phyloP scores from a whole-genome alignment of 2,797 vertebrate genomes.

The Pteronotus mesoamericanus region DNA sequence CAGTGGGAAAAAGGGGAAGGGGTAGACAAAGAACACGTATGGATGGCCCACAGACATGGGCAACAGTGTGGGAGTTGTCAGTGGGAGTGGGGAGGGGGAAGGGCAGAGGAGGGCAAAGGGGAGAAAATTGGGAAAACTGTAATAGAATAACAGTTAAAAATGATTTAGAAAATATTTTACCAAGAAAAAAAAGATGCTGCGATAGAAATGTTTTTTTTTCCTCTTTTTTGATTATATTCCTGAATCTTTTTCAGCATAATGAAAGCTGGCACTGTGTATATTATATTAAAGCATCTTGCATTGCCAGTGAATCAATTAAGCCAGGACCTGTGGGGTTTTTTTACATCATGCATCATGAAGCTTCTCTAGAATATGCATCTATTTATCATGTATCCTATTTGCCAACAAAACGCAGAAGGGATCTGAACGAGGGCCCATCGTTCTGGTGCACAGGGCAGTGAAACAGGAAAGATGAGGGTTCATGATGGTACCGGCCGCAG shows the following conservation, averaged over 20 bases:
- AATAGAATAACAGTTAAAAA: too few relatives aligned
- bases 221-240: neutral
- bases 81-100: too few relatives aligned
- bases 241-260: neutral
- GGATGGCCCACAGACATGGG: too few relatives aligned
- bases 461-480: neutral
- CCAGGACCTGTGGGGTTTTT: neutral
- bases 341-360: slow-evolving; percentile 28
- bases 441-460: neutral
- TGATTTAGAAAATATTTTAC: too few relatives aligned
- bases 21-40: too few relatives aligned
- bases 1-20: too few relatives aligned
- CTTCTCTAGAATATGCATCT: neutral
- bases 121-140: too few relatives aligned
- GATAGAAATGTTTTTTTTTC: neutral
- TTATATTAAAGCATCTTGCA: neutral
- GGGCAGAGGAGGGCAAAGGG: too few relatives aligned
- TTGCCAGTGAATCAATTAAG: slow-evolving; percentile 51
- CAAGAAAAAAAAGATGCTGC: neutral
- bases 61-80: too few relatives aligned
- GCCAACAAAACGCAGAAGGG: neutral
- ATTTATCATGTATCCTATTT: neutral
- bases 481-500: neutral
- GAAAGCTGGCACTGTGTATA: neutral
- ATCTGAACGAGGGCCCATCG: neutral